Percentiles rank a stretch among this genome's conserved stretches.
These are phyloP conservation scores for Muscicapa comitata DNA, from an alignment of 2,797 vertebrate genomes.

Conservation along the genomic window DNA sequence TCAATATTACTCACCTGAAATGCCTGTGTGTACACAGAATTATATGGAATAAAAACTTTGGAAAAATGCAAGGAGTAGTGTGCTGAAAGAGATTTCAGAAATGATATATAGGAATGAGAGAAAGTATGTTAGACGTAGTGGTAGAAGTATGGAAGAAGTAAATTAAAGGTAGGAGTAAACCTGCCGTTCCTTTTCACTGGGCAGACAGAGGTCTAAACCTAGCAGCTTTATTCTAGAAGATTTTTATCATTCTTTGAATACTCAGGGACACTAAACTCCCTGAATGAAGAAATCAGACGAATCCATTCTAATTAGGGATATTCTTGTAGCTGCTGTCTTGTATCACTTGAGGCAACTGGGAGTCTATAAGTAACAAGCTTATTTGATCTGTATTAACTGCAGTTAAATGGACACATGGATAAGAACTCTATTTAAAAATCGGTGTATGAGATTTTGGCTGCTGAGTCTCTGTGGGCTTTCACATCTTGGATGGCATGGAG, in stretches of 20 bases:
- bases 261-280: background rate
- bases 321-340: constrained; percentile 36
- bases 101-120: background rate
- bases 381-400: constrained; percentile 47
- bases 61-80: background rate
- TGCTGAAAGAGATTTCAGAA: background rate
- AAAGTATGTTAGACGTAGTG: background rate
- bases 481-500: constrained; percentile 57
- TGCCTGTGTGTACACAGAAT: background rate
- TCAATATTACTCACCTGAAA: background rate
- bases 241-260: background rate
- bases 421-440: constrained; percentile 62
- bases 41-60: background rate
- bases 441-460: constrained; percentile 54
- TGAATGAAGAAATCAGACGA: constrained; percentile 4
- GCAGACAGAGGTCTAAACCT: background rate
- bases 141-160: background rate
- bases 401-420: constrained; percentile 59
- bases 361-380: constrained; percentile 54
- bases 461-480: constrained; percentile 56
- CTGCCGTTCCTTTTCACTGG: background rate
- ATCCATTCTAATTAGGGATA: constrained; percentile 42
- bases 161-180: background rate
- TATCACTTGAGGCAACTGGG: constrained; percentile 47
- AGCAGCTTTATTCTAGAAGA: background rate